phyloP scores from a whole-genome alignment of 2,113 vertebrate species.

The Callipepla squamata region DNA sequence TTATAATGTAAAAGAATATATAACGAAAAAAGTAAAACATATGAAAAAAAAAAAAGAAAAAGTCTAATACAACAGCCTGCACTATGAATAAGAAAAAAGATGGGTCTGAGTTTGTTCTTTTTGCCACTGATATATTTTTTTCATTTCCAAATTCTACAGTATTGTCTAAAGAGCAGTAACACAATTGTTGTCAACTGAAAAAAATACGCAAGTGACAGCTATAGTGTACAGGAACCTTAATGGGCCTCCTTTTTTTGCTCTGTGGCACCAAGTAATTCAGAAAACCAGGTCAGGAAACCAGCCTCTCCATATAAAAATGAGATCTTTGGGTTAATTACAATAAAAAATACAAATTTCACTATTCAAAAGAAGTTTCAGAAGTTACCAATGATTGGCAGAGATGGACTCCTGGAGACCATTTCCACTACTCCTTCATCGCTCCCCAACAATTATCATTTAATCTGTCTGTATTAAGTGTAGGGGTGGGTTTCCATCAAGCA shows the following conservation, averaged over 20 bases:
- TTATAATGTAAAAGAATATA: not conserved
- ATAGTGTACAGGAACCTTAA: not conserved
- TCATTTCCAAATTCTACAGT: not conserved
- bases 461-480: not conserved
- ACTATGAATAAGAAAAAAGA: not conserved
- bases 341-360: not conserved
- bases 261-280: not conserved
- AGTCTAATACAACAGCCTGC: not conserved
- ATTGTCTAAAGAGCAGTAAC: not conserved
- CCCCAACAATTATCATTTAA: not conserved
- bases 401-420: not conserved
- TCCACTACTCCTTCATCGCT: not conserved
- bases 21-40: not conserved
- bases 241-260: not conserved
- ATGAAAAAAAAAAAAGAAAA: not conserved
- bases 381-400: not conserved
- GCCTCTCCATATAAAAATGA: not conserved
- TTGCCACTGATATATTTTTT: not conserved
- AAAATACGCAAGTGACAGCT: not conserved
- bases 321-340: not conserved
- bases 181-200: not conserved
- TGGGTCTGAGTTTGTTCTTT: accelerated
- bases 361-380: not conserved
- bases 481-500: not conserved
- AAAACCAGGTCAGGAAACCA: not conserved